These are phyloP conservation scores for Theocolax elegans DNA, from an alignment of 1,140 invertebrate genomes.

Conservation along the genomic window DNA sequence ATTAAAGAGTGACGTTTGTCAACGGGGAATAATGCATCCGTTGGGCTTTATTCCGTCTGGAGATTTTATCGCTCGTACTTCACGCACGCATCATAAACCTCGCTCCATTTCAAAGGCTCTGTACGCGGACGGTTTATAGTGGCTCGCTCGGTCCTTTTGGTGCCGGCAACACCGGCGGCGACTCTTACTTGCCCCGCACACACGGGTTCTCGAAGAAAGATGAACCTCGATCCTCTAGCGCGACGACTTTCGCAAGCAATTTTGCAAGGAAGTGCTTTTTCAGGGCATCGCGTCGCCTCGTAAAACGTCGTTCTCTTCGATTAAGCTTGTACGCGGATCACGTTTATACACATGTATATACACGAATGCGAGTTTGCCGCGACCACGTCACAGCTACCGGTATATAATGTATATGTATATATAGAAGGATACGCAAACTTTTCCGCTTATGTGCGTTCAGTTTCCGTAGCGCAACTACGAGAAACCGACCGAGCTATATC, in stretches of 20 bases:
- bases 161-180: background rate
- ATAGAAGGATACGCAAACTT: background rate
- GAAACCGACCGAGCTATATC: background rate
- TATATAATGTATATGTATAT: too few relatives aligned
- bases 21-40: slow-evolving; percentile 43
- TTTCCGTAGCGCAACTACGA: background rate
- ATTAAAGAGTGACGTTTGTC: slow-evolving; percentile 46
- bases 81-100: slow-evolving; percentile 52
- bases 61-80: slow-evolving; percentile 51
- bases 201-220: background rate
- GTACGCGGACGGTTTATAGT: slow-evolving; percentile 23
- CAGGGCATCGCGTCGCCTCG: background rate
- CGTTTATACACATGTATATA: too few relatives aligned
- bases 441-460: slow-evolving; percentile 2
- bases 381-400: too few relatives aligned
- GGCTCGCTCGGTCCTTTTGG: slow-evolving; percentile 19
- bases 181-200: too few relatives aligned
- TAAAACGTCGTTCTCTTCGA: slow-evolving; percentile 8
- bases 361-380: background rate
- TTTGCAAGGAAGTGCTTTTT: slow-evolving; percentile 28
- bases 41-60: slow-evolving; percentile 44
- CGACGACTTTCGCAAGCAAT: slow-evolving; percentile 37
- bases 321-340: background rate
- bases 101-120: slow-evolving; percentile 46
- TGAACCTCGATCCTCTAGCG: too few relatives aligned